Evolutionary conservation across 2,888 invertebrate species (phyloP).

Genomic region (Lymantria dispar): DNA sequence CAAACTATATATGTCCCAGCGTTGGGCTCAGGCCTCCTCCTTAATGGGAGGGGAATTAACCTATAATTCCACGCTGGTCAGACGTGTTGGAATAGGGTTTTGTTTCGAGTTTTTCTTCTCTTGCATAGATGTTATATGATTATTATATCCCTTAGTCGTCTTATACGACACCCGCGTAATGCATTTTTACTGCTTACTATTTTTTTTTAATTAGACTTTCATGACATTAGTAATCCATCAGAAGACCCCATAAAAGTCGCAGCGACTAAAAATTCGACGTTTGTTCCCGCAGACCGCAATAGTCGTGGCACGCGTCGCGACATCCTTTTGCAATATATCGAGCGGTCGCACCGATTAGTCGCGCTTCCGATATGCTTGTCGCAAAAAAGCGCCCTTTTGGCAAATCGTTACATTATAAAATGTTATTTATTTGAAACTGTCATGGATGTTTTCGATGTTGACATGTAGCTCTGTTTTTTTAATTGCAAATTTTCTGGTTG

Average conservation of each 20-base stretch:
- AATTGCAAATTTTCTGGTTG: too few relatives aligned
- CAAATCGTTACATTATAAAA: conserved; percentile 37
- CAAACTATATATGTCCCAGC: too few relatives aligned
- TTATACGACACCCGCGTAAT: too few relatives aligned
- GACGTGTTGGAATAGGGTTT: too few relatives aligned
- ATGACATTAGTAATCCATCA: conserved; percentile 41
- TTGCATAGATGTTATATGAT: too few relatives aligned
- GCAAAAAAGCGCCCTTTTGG: conserved; percentile 30
- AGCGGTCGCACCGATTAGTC: conserved; percentile 65
- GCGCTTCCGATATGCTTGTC: conserved; percentile 54
- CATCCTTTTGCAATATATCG: conserved; percentile 71
- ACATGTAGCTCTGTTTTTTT: neutral
- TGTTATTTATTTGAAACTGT: conserved; percentile 11
- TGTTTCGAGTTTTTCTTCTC: too few relatives aligned
- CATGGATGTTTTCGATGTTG: conserved; percentile 3
- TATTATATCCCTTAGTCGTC: too few relatives aligned
- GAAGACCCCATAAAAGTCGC: conserved; percentile 22
- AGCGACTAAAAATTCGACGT: conserved; percentile 11
- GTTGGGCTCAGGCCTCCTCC: too few relatives aligned
- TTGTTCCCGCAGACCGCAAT: conserved; percentile 36
- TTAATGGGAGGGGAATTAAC: too few relatives aligned
- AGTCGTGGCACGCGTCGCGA: conserved; percentile 58
- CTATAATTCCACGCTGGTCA: too few relatives aligned
- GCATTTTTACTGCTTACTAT: too few relatives aligned
- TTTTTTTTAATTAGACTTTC: conserved; percentile 21